Evolutionary conservation across 2,888 invertebrate genomes (phyloP), one percentile per base, ranked within the genome.

Genomic region (Griposia aprilina): DNA sequence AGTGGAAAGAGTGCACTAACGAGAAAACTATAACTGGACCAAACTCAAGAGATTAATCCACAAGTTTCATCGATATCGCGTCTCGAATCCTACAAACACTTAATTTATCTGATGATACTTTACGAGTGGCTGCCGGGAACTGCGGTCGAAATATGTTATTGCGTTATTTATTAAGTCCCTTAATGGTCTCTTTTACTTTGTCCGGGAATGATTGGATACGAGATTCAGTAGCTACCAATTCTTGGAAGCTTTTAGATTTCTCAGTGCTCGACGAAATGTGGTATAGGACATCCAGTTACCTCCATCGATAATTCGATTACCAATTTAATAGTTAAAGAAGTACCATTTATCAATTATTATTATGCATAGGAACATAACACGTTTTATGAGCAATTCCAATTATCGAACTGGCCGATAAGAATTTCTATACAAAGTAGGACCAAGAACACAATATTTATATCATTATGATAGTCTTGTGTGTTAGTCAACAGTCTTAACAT

Each of bases 11-110:
- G 23, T 23, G 11, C 8, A 59, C 15, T 15, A 85, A 78, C 60
- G 62, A 74, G 80, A 59, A 79, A 62, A 70, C 66, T 74, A 75
- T 76, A 67, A 65, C 48, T 75, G 55, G 63, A 87, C 60, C 57
- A 52, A 77, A 62, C 36, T 62, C 41, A 41, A 65, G 23, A 87
- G 77, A 87, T 84, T 70, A 78, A 74, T 72, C 68, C 36, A 45
- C 62, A 68, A 87, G 71, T 72, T 81, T 63, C 57, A 69, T 36
- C 52, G 69, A 70, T 71, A 52, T 17, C 15, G 36, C 52, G 62
- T 52, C 65, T 80, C 68, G 70, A 84, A 68, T 77, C 62, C 41
- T 65, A 67, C 65, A 57, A 73, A 60, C 63, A 81, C 82, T 76
- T 74, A 52, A 86, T 72, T 72, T 78, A 71, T 63, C 50, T 68